These are phyloP conservation scores for Eudyptes chrysolophus DNA, from an alignment of 2,113 vertebrate genomes.

Conservation along the genomic window DNA sequence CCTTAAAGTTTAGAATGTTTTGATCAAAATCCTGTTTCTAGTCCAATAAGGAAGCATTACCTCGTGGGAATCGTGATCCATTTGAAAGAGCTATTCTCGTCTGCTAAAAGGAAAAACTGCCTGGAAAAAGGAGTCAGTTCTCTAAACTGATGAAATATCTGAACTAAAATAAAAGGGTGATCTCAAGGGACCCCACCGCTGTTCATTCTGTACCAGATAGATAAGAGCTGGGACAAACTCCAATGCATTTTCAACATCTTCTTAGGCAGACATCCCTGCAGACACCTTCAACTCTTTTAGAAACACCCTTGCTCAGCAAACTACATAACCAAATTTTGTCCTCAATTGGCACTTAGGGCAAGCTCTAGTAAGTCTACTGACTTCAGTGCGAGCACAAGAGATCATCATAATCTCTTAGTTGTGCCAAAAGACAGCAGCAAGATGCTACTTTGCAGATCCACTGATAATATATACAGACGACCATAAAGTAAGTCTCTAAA, in stretches of 20 bases:
- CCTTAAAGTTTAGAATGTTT: not conserved
- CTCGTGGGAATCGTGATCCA: not conserved
- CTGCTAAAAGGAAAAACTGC: not conserved
- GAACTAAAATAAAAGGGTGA: not conserved
- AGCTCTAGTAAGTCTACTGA: not conserved
- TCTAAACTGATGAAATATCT: not conserved
- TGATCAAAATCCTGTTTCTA: not conserved
- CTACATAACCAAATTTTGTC: not conserved
- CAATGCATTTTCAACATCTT: not conserved
- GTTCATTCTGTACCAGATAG: not conserved
- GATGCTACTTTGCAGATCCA: not conserved
- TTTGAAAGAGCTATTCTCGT: not conserved
- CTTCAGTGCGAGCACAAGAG: not conserved
- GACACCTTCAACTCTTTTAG: not conserved
- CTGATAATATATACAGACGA: rapidly evolving
- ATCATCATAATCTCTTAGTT: not conserved
- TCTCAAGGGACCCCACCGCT: not conserved
- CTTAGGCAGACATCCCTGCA: not conserved
- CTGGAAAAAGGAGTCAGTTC: not conserved
- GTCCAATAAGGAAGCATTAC: not conserved
- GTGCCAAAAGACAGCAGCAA: not conserved
- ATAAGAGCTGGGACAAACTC: not conserved
- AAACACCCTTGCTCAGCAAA: not conserved
- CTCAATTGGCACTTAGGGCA: rapidly evolving
- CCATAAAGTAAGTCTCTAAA: not conserved